Percentiles rank a stretch among this genome's conserved stretches.
These are phyloP conservation scores for Microplitis demolitor DNA, from an alignment of 1,140 invertebrate genomes.

Conservation along the genomic window DNA sequence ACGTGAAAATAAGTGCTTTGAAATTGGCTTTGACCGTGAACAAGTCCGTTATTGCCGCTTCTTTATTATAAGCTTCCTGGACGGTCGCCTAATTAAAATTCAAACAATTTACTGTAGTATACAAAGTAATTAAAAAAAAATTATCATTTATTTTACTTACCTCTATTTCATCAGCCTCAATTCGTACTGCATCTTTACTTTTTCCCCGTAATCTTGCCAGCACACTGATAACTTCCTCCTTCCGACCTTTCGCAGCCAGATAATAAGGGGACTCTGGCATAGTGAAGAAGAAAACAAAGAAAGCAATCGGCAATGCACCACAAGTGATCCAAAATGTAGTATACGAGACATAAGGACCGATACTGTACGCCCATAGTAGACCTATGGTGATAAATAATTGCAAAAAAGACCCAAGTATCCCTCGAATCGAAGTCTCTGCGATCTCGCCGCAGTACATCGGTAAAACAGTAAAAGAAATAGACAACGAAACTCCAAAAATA, in stretches of 20 bases:
- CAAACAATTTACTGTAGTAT: no score
- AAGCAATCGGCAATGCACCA: slow-evolving; percentile 66
- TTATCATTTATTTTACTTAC: slow-evolving; percentile 18
- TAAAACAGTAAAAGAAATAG: slow-evolving; percentile 76
- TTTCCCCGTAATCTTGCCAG: slow-evolving; percentile 72
- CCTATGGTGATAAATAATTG: slow-evolving; percentile 80
- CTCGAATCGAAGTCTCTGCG: slow-evolving; percentile 75
- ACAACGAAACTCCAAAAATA: slow-evolving; percentile 74
- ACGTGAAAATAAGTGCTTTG: slow-evolving; percentile 72
- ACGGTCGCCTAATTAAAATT: slow-evolving; percentile 53
- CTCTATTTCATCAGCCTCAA: slow-evolving; percentile 38
- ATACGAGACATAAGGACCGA: slow-evolving; percentile 78
- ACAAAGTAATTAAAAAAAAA: no score
- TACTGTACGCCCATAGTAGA: slow-evolving; percentile 74
- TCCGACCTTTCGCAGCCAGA: slow-evolving; percentile 65
- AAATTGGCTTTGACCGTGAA: slow-evolving; percentile 64
- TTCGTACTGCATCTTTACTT: slow-evolving; percentile 59
- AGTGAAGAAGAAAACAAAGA: slow-evolving; percentile 70
- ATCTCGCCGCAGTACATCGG: slow-evolving; percentile 91
- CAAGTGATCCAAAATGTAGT: slow-evolving; percentile 69
- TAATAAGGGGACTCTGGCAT: slow-evolving; percentile 86
- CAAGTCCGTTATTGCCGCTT: slow-evolving; percentile 64
- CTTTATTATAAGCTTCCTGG: slow-evolving; percentile 63
- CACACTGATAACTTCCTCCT: slow-evolving; percentile 66
- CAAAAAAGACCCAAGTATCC: slow-evolving; percentile 79